phyloP scores from a whole-genome alignment of 2,113 vertebrate genomes.

The Myocastor coypus region DNA sequence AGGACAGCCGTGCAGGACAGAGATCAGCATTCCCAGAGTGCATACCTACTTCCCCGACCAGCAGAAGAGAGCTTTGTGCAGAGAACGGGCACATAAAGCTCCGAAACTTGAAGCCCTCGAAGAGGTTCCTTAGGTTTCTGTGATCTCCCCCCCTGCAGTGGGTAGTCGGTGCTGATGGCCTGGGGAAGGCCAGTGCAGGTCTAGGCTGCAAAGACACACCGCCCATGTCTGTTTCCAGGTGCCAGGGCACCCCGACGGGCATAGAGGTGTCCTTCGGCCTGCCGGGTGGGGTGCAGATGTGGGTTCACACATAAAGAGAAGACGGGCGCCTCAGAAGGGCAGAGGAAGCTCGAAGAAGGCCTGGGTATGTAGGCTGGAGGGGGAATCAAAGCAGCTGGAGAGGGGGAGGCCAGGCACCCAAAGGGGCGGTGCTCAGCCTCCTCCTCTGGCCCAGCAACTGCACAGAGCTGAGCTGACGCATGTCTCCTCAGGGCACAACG shows the following conservation, averaged over 20 bases:
- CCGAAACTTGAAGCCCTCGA: neutral
- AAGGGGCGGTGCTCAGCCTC: fast-evolving
- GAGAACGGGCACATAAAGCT: neutral
- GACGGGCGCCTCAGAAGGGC: neutral
- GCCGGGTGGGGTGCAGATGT: neutral
- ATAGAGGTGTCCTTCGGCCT: neutral
- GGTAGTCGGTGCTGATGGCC: neutral
- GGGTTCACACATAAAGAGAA: neutral
- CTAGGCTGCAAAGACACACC: neutral
- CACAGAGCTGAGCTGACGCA: neutral
- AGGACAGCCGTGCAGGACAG: neutral
- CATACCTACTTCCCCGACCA: neutral
- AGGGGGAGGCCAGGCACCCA: neutral
- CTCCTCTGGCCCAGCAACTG: neutral
- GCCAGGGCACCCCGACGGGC: neutral
- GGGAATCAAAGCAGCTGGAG: neutral
- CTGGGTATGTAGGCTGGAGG: neutral
- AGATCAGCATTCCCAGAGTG: neutral
- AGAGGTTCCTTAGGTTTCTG: neutral
- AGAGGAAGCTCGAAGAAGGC: neutral
- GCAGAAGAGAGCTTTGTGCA: neutral
- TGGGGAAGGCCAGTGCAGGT: neutral
- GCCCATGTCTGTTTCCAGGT: neutral
- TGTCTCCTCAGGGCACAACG: neutral
- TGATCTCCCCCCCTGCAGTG: neutral